These are phyloP conservation scores for Mustelus asterias DNA, from an alignment of 2,113 vertebrate genomes.

Conservation along the genomic window DNA sequence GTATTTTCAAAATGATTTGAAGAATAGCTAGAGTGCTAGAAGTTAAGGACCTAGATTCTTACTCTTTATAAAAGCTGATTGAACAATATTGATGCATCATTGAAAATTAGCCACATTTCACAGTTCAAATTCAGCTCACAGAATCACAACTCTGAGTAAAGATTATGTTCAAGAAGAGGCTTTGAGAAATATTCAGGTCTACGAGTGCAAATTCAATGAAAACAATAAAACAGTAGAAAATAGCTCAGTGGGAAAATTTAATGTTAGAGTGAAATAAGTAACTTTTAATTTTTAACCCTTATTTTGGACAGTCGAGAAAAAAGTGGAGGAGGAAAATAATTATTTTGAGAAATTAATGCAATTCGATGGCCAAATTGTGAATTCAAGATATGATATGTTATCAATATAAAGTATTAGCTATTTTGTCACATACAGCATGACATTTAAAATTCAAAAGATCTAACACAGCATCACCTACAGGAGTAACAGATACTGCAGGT, in stretches of 20 bases:
- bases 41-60: neutral
- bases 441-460: neutral
- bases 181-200: neutral
- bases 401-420: neutral
- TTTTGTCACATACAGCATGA: neutral
- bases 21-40: neutral
- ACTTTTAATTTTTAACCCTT: neutral
- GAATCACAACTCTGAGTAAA: neutral
- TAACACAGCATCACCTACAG: constrained; percentile 10
- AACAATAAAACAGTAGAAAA: neutral
- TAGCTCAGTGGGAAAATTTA: neutral
- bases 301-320: neutral
- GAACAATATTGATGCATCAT: neutral
- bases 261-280: neutral
- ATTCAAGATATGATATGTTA: neutral
- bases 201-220: neutral
- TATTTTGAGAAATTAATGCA: neutral
- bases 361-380: neutral
- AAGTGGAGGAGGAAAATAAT: neutral
- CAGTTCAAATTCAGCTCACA: constrained; percentile 3
- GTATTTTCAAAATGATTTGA: neutral
- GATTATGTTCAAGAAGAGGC: neutral
- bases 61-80: neutral
- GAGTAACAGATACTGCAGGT: neutral
- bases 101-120: neutral